phyloP scores from a whole-genome alignment of 2,888 invertebrate species.

The Pachydiplax longipennis region DNA sequence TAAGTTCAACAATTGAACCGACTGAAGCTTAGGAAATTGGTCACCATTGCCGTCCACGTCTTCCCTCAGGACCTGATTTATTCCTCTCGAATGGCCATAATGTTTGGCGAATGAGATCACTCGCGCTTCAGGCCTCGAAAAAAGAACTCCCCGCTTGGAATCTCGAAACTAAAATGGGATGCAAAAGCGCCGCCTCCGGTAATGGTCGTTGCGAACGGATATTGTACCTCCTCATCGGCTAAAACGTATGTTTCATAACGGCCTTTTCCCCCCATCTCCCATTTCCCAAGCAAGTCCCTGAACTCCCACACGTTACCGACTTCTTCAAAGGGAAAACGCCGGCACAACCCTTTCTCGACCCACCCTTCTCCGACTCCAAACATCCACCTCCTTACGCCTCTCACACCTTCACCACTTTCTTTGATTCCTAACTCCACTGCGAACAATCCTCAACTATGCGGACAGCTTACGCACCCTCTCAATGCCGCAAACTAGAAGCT shows the following conservation, averaged over 20 bases:
- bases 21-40: neutral
- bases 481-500: neutral
- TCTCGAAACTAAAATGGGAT: neutral
- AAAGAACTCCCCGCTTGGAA: neutral
- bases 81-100: neutral
- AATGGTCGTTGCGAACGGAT: neutral
- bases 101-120: slow-evolving; percentile 16
- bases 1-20: neutral
- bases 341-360: neutral
- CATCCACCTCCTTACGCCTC: neutral
- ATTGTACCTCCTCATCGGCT: slow-evolving; percentile 21
- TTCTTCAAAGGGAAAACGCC: slow-evolving; percentile 1
- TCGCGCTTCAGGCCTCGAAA: neutral
- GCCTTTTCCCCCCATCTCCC: neutral
- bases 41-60: neutral
- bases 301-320: neutral
- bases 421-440: neutral
- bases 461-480: neutral
- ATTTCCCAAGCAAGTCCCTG: neutral
- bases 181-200: slow-evolving; percentile 11
- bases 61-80: neutral
- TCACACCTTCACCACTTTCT: neutral
- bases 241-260: slow-evolving; percentile 23
- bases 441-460: neutral
- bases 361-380: neutral